phyloP scores from a whole-genome alignment of 2,888 invertebrate genomes.

The Diarsia dahlii region DNA sequence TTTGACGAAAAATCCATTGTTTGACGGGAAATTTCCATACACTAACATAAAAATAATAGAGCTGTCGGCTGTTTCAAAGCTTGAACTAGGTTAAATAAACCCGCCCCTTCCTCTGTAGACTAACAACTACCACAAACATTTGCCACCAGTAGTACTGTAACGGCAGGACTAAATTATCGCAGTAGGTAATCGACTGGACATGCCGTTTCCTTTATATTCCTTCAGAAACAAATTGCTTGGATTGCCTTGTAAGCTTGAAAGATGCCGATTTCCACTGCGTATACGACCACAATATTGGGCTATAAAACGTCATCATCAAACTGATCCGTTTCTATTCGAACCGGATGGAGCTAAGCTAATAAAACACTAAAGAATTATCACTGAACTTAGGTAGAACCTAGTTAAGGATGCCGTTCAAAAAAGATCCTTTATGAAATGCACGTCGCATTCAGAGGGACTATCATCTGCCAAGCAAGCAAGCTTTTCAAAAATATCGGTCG shows the following conservation, averaged over 20 bases:
- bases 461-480: not conserved
- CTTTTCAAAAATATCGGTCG: not conserved
- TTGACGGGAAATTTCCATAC: not conserved
- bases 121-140: constrained; percentile 22
- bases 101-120: not conserved
- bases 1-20: not conserved
- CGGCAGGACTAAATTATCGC: constrained; percentile 38
- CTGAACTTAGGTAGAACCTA: not conserved
- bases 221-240: constrained; percentile 43
- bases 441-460: not conserved
- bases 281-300: constrained; percentile 35
- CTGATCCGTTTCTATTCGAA: not conserved
- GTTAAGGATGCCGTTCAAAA: no score
- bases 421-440: no score
- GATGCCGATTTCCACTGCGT: constrained; percentile 40
- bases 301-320: not conserved
- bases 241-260: constrained; percentile 17
- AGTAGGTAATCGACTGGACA: constrained; percentile 50
- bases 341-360: not conserved
- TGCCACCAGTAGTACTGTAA: constrained; percentile 10
- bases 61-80: not conserved
- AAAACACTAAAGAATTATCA: not conserved
- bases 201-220: constrained; percentile 60
- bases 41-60: not conserved
- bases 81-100: not conserved